A percentile compares a stretch with the other conserved stretches of the same genome.
phyloP scores from a whole-genome alignment of 2,113 vertebrate genomes.

The Isichthys henryi region DNA sequence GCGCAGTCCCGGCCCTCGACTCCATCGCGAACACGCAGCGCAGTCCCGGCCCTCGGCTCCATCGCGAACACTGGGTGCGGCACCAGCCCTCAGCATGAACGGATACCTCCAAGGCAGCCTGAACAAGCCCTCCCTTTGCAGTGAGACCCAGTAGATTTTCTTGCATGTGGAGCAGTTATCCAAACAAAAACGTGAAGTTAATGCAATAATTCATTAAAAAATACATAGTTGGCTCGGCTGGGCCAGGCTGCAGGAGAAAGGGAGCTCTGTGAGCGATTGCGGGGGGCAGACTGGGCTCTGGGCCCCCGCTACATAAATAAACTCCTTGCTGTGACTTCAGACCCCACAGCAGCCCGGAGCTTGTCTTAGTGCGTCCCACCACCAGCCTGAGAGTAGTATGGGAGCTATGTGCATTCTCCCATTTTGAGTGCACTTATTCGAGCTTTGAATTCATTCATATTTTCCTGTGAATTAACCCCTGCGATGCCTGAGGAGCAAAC shows the following conservation, averaged over 20 bases:
- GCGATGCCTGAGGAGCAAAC: neutral
- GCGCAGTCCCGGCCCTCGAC: too few relatives aligned
- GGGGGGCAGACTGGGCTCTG: constrained; percentile 63
- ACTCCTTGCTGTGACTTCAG: constrained; percentile 58
- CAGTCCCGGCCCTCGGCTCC: neutral
- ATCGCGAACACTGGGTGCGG: neutral
- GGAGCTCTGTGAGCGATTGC: constrained; percentile 66
- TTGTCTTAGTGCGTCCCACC: constrained; percentile 61
- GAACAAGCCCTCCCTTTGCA: constrained; percentile 21
- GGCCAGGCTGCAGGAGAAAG: constrained; percentile 54
- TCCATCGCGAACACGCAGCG: neutral
- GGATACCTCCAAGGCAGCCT: constrained; percentile 21
- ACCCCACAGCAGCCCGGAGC: constrained; percentile 71
- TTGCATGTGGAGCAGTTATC: constrained; percentile 53
- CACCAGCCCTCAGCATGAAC: constrained; percentile 27
- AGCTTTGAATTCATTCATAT: neutral
- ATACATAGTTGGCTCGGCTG: constrained; percentile 58
- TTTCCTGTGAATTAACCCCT: neutral
- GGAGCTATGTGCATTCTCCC: neutral
- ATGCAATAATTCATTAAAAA: constrained; percentile 66
- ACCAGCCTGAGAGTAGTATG: constrained; percentile 1
- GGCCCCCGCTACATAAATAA: constrained; percentile 73
- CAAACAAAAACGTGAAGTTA: constrained; percentile 63
- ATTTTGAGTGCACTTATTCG: neutral
- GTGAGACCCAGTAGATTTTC: constrained; percentile 44